phyloP scores from a whole-genome alignment of 2,888 invertebrate species.

The Diachrysia chrysitis region DNA sequence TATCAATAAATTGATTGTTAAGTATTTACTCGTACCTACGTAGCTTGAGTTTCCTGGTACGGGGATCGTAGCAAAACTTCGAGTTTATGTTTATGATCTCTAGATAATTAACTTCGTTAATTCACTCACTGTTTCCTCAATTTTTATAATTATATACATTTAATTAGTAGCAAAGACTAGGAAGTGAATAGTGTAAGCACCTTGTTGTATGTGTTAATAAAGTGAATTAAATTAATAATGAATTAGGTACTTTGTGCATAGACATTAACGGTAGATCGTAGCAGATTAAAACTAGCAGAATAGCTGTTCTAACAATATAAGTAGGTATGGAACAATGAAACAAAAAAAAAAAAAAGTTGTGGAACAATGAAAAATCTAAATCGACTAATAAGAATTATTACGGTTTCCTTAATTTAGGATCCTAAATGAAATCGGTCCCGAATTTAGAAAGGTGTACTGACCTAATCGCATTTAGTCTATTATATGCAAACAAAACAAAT shows the following conservation, averaged over 20 bases:
- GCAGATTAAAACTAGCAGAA: not conserved
- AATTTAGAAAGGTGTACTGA: too few species aligned
- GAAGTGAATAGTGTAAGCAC: not conserved
- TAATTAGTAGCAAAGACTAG: not conserved
- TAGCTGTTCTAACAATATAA: not conserved
- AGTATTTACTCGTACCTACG: not conserved
- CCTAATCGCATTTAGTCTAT: too few species aligned
- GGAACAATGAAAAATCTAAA: too few species aligned
- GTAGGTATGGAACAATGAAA: not conserved
- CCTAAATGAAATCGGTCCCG: too few species aligned
- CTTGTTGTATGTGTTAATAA: not conserved
- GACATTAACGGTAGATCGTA: not conserved
- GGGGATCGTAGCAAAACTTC: not conserved
- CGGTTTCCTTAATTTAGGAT: too few species aligned
- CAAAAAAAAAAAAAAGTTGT: too few species aligned
- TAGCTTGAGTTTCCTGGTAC: not conserved
- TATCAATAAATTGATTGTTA: constrained; percentile 2
- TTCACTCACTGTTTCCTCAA: not conserved
- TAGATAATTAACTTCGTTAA: constrained; percentile 1
- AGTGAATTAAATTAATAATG: not conserved
- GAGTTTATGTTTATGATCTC: too few species aligned
- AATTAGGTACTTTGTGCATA: not conserved
- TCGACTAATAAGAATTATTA: too few species aligned
- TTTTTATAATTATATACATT: not conserved
- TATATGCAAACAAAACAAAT: too few species aligned